Evolutionary conservation across 1,140 invertebrate genomes (phyloP).

Genomic region (Onthophagus taurus): DNA sequence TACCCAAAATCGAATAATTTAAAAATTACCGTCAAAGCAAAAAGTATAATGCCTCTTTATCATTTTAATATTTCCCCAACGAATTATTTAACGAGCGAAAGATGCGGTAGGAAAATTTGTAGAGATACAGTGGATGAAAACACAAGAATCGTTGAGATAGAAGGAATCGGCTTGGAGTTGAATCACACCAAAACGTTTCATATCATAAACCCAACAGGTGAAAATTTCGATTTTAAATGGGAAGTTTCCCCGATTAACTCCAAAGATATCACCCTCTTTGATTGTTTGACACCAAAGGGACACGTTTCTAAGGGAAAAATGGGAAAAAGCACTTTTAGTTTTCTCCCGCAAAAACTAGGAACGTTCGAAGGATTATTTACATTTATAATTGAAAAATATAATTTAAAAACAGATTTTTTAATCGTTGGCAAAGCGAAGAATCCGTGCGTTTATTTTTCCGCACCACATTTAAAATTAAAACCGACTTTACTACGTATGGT

Average conservation of each 20-base stretch:
- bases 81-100: slow-evolving; percentile 32
- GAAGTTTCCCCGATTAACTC: slow-evolving; percentile 17
- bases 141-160: slow-evolving; percentile 36
- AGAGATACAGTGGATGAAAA: slow-evolving; percentile 22
- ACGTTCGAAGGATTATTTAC: slow-evolving; percentile 39
- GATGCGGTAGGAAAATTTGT: slow-evolving; percentile 21
- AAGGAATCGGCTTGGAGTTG: slow-evolving; percentile 34
- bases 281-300: slow-evolving; percentile 33
- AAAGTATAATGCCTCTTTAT: slow-evolving; percentile 38
- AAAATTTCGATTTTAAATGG: slow-evolving; percentile 36
- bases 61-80: slow-evolving; percentile 37
- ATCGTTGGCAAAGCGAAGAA: slow-evolving; percentile 37
- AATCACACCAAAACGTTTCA: slow-evolving; percentile 28
- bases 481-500: slow-evolving; percentile 31
- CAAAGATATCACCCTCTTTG: slow-evolving; percentile 32
- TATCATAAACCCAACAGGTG: slow-evolving; percentile 37
- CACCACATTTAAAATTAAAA: slow-evolving; percentile 30
- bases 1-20: slow-evolving; percentile 15
- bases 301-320: slow-evolving; percentile 31
- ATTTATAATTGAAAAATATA: slow-evolving; percentile 37
- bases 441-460: slow-evolving; percentile 33
- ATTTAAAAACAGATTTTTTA: slow-evolving; percentile 34
- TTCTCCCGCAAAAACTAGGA: slow-evolving; percentile 35
- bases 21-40: slow-evolving; percentile 18
- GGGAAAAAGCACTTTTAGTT: slow-evolving; percentile 33